A percentile compares a stretch with the other conserved stretches of the same genome.
phyloP scores from a whole-genome alignment of 2,113 vertebrate genomes.

The Narcine bancroftii region DNA sequence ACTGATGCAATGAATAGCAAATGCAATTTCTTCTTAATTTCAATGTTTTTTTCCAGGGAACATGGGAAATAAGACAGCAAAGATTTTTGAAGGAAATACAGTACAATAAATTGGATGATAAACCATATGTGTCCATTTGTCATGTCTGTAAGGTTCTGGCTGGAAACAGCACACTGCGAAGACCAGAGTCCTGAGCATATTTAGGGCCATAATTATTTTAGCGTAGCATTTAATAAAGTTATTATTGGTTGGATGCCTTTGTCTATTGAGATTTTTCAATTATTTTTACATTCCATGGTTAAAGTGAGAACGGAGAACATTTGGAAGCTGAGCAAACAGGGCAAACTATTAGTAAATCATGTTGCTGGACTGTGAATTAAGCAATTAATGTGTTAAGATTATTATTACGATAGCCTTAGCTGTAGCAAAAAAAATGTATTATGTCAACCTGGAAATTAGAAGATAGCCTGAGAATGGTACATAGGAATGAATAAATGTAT shows the following conservation, averaged over 20 bases:
- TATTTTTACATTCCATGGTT: not conserved
- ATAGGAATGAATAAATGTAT: too few relatives aligned
- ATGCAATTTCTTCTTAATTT: not conserved
- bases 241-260: not conserved
- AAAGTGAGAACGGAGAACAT: not conserved
- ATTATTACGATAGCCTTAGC: too few relatives aligned
- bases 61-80: not conserved
- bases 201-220: not conserved
- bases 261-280: not conserved
- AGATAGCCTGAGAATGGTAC: too few relatives aligned
- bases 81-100: not conserved
- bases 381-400: not conserved
- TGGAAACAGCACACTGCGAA: conserved; percentile 4
- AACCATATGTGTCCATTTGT: not conserved
- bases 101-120: not conserved
- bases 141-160: not conserved
- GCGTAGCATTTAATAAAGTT: not conserved
- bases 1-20: too few relatives aligned
- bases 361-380: not conserved
- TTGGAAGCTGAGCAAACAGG: not conserved
- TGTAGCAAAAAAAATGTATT: too few relatives aligned
- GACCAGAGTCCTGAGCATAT: not conserved
- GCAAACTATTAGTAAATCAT: not conserved
- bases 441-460: too few relatives aligned
- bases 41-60: not conserved